These are phyloP conservation scores for Lepidochitona cinerea DNA, from an alignment of 2,888 invertebrate genomes.

Conservation along the genomic window DNA sequence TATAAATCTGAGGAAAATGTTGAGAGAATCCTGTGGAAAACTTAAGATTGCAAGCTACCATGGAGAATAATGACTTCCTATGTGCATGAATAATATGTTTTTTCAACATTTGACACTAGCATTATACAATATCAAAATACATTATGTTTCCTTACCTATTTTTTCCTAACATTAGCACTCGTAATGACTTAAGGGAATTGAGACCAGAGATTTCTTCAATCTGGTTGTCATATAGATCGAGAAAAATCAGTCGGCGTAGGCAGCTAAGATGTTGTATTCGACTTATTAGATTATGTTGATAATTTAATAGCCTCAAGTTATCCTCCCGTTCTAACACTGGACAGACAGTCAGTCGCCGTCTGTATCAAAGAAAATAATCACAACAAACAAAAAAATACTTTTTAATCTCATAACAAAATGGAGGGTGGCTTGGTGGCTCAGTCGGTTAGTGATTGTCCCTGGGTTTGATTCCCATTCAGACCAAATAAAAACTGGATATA, in stretches of 20 bases:
- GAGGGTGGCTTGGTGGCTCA: too few species aligned
- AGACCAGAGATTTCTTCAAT: conserved; percentile 88
- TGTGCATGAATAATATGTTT: too few species aligned
- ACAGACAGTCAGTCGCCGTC: conserved; percentile 82
- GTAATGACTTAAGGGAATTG: conserved; percentile 82
- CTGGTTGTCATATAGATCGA: conserved; percentile 95
- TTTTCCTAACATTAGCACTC: conserved; percentile 91
- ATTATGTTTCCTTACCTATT: conserved; percentile 86
- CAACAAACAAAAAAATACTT: background rate
- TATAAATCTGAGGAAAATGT: too few species aligned
- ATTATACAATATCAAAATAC: too few species aligned
- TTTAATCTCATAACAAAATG: too few species aligned
- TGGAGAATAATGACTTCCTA: too few species aligned
- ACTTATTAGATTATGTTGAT: conserved; percentile 92
- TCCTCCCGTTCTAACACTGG: conserved; percentile 87
- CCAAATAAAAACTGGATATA: too few species aligned
- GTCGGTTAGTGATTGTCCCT: too few species aligned
- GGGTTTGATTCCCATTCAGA: too few species aligned
- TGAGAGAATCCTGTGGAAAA: too few species aligned
- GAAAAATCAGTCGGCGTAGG: conserved; percentile 86
- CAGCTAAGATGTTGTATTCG: conserved; percentile 78
- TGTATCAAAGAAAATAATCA: conserved; percentile 31
- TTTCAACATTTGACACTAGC: too few species aligned
- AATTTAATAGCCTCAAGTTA: conserved; percentile 85
- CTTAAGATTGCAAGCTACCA: too few species aligned